Conservation (phyloP, 2,888 invertebrate genomes). For the Prionchulus punctatus region DNA sequence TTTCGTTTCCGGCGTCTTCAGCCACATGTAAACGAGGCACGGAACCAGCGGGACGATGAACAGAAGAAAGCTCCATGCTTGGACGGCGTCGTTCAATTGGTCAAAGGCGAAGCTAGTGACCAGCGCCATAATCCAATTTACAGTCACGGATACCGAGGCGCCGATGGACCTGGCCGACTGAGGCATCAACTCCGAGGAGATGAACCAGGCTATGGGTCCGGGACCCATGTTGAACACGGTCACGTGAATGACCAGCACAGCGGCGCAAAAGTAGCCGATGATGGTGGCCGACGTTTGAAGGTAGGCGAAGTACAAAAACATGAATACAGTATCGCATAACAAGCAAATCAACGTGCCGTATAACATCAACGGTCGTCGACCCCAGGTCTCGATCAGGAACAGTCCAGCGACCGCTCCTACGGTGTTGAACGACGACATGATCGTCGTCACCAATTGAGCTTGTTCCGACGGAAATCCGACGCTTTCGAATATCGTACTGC, state of each 20-base stretch:
- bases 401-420: slow-evolving; percentile 6
- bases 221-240: slow-evolving; percentile 12
- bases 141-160: slow-evolving; percentile 4
- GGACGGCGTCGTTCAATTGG: slow-evolving; percentile 1
- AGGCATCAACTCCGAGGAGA: slow-evolving; percentile 9
- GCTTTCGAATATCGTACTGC: slow-evolving; percentile 3
- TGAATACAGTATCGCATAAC: not conserved
- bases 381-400: slow-evolving; percentile 6
- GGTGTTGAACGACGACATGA: slow-evolving; percentile 10
- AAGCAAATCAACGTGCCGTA: not conserved
- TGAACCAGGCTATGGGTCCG: slow-evolving; percentile 12
- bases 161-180: slow-evolving; percentile 6
- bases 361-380: slow-evolving; percentile 5
- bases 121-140: slow-evolving; percentile 1
- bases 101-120: not conserved
- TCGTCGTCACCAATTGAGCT: not conserved
- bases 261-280: not conserved
- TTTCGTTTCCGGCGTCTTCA: slow-evolving; percentile 88
- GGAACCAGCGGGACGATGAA: slow-evolving; percentile 5
- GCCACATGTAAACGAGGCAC: slow-evolving; percentile 2
- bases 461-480: not conserved
- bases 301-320: not conserved
- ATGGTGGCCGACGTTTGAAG: not conserved
- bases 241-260: slow-evolving; percentile 8
- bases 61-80: slow-evolving; percentile 5